Evolutionary conservation across 2,797 vertebrate genomes (phyloP), one percentile per base, ranked within the genome.

Genomic region (Lates japonicus): DNA sequence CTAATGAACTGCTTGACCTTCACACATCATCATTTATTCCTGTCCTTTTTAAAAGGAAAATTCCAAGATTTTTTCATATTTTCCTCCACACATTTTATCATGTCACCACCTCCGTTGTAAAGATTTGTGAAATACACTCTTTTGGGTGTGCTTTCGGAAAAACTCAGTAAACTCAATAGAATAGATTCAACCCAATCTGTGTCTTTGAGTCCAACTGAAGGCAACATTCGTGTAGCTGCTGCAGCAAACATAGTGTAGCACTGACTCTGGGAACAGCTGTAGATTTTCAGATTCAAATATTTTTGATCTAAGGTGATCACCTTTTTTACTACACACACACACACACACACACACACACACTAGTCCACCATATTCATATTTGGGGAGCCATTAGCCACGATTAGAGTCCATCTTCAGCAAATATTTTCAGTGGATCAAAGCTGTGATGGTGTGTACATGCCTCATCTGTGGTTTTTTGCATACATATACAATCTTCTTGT

Each of bases 231-330:
- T n/a, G 17, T 19, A 8, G 19, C 19, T 41, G 46, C 9, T 62
- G 49, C 25, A 25, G 39, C 19, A 46, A 35, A 48, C 20, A 29
- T 29, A 49, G 17, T 20, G 25, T 55, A 35, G 37, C 55, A 25
- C 46, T 6, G 25, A 31, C 35, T 49, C 42, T 41, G 39, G 3
- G 33, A 63, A 52, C 37, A 70, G 29, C 35, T 74, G 65, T 49
- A 49, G 20, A 51, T 74, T 49, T 29, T 70, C 31, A 44, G 31
- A 46, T 17, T 62, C 31, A 37, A 17, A 35, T 49, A 44, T 48
- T 66, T 54, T 42, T 42, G 14, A 37, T 58, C n/a, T 59, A 14
- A 76, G 7, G 13, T 63, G 9, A 19, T 75, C 5, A 41, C 51
- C 29, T 29, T 14, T 22, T 73, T 77, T 49, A 4, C 35, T 7